Base-by-base conservation (phyloP, 1,140 invertebrate genomes). In the Brachionus rubens region DNA sequence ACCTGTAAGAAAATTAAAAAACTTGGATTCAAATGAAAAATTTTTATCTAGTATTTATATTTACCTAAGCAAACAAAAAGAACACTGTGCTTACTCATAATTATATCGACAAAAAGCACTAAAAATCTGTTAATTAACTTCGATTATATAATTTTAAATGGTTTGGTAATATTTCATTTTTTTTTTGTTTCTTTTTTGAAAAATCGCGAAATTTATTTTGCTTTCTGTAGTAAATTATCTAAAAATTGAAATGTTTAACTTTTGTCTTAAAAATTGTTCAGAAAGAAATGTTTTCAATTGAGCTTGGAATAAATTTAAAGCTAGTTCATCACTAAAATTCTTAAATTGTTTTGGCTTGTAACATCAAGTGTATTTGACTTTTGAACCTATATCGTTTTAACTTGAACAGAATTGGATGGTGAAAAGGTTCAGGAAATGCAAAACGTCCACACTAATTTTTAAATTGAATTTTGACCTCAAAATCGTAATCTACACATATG, bases 11-110 rank as follows among this genome's bases (percentile, higher is more conserved):
- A 10, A 10, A 72, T 36, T 12, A 1, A 50, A 72, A 54, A 16
- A 33, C 47, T 10, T 14, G 3, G 12, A 26, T 6, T 68, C 16
- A n/a, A 43, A 28, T n/a, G 10, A 9, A 21, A 14, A 33, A 16
- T 47, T 28, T 21, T 46, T 47, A 48, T 65, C 6, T 40, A 19
- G 16, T 9, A 40, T 43, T 47, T n/a, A 6, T 4, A 33, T 72
- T 72, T 72, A 72, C 68, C 68, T 50, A 50, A 72, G 30, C 68
- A 72, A 28, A 72, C 68, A 40, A 72, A 72, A 28, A 72, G 46
- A n/a, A 72, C 68, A 26, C 68, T 72, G 28, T 72, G 68, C 46
- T 72, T 72, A 19, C 19, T 36, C 68, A 72, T 72, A 33, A n/a
- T 59, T n/a, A n/a, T n/a, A n/a, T n/a, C n/a, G 54, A 36, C 16